Conservation (phyloP, 2,113 vertebrate species). For the Setophaga coronata region DNA sequence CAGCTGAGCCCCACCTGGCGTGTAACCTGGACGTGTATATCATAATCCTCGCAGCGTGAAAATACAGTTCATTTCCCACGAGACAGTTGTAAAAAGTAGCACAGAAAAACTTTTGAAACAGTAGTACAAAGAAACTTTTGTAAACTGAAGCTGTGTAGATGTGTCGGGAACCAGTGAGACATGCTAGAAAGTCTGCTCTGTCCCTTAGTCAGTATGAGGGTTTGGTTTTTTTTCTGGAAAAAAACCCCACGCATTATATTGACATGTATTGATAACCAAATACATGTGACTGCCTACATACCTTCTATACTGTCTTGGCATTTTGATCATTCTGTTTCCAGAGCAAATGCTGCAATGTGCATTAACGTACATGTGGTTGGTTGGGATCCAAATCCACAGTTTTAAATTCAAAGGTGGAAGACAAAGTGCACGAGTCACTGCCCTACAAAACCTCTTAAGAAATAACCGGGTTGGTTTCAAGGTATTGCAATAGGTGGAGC, state of each 20-base stretch:
- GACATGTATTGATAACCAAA: background rate
- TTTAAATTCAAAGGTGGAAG: constrained; percentile 5
- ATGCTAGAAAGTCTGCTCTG: background rate
- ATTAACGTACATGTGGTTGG: background rate
- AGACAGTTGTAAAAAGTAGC: background rate
- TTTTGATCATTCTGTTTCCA: background rate
- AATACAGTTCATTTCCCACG: background rate
- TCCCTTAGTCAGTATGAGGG: background rate
- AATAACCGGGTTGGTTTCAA: background rate
- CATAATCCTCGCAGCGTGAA: background rate
- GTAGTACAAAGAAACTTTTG: background rate
- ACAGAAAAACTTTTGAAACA: background rate
- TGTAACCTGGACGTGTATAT: rapidly evolving
- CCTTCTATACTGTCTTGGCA: rapidly evolving
- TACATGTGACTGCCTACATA: background rate
- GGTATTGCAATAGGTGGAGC: background rate
- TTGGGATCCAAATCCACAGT: background rate
- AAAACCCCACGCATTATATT: rapidly evolving
- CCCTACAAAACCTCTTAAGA: background rate
- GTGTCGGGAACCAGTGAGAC: background rate
- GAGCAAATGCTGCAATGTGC: background rate
- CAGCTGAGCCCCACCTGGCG: background rate
- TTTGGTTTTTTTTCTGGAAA: background rate
- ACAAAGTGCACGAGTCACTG: background rate
- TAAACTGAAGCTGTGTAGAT: background rate